These are phyloP conservation scores for Oegoconia quadripuncta DNA, from an alignment of 2,888 invertebrate genomes.

Conservation along the genomic window DNA sequence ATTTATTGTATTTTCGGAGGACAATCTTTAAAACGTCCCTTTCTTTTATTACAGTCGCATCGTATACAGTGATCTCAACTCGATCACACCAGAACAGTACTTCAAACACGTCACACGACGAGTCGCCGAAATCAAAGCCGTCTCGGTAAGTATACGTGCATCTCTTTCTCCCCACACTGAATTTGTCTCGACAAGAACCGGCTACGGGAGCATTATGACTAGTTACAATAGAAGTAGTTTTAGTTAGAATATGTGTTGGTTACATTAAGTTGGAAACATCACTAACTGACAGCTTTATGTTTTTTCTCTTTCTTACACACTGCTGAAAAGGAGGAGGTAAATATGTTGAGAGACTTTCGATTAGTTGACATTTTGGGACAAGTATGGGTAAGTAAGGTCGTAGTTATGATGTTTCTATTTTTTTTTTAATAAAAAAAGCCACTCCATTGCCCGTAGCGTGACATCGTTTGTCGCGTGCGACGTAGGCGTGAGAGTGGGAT, in stretches of 20 bases:
- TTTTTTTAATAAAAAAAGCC: too few relatives aligned
- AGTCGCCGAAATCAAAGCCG: slow-evolving; percentile 93
- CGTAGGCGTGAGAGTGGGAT: too few relatives aligned
- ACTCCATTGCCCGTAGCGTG: too few relatives aligned
- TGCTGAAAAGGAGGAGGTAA: slow-evolving; percentile 75
- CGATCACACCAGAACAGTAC: slow-evolving; percentile 96
- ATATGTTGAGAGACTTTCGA: slow-evolving; percentile 58
- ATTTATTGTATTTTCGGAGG: too few relatives aligned
- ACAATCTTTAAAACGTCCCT: background rate
- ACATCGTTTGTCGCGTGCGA: too few relatives aligned
- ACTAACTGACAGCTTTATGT: slow-evolving; percentile 70
- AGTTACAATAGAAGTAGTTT: too few relatives aligned
- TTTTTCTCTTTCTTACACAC: slow-evolving; percentile 72
- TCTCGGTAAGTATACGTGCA: slow-evolving; percentile 82
- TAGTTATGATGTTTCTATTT: slow-evolving; percentile 59
- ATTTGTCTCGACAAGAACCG: too few relatives aligned
- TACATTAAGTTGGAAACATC: slow-evolving; percentile 65
- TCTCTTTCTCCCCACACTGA: slow-evolving; percentile 24
- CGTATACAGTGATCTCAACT: slow-evolving; percentile 92
- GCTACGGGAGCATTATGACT: too few relatives aligned
- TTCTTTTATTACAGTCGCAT: slow-evolving; percentile 83
- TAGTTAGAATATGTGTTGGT: slow-evolving; percentile 13
- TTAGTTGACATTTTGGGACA: slow-evolving; percentile 53
- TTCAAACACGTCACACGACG: slow-evolving; percentile 94
- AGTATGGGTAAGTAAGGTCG: slow-evolving; percentile 59